phyloP scores from a whole-genome alignment of 1,140 invertebrate genomes.

The Rhagoletis zephyria region DNA sequence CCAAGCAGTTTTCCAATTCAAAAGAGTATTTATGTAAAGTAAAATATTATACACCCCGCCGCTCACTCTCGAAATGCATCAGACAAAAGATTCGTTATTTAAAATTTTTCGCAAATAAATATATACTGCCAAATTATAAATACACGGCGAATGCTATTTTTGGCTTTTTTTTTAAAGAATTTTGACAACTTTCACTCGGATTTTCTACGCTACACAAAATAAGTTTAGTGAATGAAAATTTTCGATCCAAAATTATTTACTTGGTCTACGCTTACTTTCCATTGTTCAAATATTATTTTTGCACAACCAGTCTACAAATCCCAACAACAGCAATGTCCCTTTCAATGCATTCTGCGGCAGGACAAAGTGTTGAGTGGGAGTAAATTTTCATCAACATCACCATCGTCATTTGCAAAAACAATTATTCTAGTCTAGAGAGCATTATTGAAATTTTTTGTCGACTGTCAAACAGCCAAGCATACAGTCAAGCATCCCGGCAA shows the following conservation, averaged over 20 bases:
- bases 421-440: constrained; percentile 57
- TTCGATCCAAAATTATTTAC: background rate
- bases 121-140: too few species aligned
- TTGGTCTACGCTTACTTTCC: background rate
- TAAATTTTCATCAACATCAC: constrained; percentile 30
- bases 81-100: too few species aligned
- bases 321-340: background rate
- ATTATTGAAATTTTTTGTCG: constrained; percentile 55
- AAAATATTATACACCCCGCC: background rate
- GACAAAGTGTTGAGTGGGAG: background rate
- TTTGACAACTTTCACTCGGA: too few species aligned
- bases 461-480: background rate
- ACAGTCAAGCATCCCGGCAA: background rate
- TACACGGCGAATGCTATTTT: too few species aligned
- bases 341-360: background rate
- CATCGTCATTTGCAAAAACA: constrained; percentile 54
- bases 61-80: background rate
- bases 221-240: background rate
- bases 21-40: background rate
- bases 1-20: background rate
- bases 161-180: too few species aligned
- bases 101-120: too few species aligned
- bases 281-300: background rate
- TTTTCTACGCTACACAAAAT: too few species aligned
- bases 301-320: background rate